phyloP scores from a whole-genome alignment of 2,113 vertebrate genomes.

The Calonectris borealis region DNA sequence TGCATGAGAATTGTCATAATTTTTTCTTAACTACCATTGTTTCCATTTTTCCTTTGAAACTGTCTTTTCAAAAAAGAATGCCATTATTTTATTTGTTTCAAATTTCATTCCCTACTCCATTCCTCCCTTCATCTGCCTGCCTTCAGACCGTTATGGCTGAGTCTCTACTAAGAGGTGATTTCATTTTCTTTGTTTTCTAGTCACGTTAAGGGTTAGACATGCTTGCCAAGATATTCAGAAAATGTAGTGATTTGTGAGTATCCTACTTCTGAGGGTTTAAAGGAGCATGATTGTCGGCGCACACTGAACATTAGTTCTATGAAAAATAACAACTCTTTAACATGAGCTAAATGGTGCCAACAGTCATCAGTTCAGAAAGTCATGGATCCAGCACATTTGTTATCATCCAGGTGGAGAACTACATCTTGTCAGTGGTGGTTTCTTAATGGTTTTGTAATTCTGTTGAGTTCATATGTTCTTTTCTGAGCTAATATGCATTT shows the following conservation, averaged over 20 bases:
- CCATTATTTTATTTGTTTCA: not conserved
- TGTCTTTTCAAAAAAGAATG: not conserved
- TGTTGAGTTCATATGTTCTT: not conserved
- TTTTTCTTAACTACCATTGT: not conserved
- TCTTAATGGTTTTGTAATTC: conserved; percentile 24
- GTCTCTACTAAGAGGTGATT: not conserved
- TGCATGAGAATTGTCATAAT: not conserved
- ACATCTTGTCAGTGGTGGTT: not conserved
- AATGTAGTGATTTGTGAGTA: not conserved
- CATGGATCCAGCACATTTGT: not conserved
- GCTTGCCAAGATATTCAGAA: not conserved
- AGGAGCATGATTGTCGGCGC: conserved; percentile 3
- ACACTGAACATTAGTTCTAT: not conserved
- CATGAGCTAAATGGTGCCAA: not conserved
- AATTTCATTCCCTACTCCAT: not conserved
- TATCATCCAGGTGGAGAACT: not conserved
- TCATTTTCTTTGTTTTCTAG: not conserved
- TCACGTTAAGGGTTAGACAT: not conserved
- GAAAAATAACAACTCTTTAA: not conserved
- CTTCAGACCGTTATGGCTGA: not conserved
- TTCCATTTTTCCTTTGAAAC: not conserved
- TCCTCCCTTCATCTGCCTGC: not conserved
- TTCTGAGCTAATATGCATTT: not conserved
- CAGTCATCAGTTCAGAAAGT: not conserved
- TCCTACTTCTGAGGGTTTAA: not conserved